phyloP scores from a whole-genome alignment of 2,113 vertebrate genomes.

The Tychaedon coryphoeus region DNA sequence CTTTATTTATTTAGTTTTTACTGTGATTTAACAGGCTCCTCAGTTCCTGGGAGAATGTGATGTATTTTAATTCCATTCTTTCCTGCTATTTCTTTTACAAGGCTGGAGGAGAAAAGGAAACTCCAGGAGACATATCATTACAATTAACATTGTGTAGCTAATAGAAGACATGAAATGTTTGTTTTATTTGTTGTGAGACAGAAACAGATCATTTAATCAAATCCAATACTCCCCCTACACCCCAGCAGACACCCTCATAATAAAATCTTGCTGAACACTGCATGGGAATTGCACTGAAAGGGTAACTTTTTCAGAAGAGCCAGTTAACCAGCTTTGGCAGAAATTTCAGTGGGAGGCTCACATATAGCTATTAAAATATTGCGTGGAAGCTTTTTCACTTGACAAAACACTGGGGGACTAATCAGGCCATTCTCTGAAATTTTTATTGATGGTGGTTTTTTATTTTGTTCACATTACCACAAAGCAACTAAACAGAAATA shows the following conservation, averaged over 20 bases:
- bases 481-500: constrained; percentile 3
- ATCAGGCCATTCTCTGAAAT: constrained; percentile 35
- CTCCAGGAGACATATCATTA: constrained; percentile 57
- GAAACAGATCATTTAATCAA: constrained; percentile 50
- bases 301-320: constrained; percentile 1
- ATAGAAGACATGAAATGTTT: constrained; percentile 66
- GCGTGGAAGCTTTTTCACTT: constrained; percentile 43
- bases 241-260: constrained; percentile 8
- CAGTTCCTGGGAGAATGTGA: constrained; percentile 56
- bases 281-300: not conserved
- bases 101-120: constrained; percentile 62
- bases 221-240: not conserved
- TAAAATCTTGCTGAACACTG: constrained; percentile 7
- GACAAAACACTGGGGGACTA: constrained; percentile 19
- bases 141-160: constrained; percentile 61
- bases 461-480: constrained; percentile 3
- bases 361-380: constrained; percentile 25
- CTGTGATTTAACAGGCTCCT: constrained; percentile 66
- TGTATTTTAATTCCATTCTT: constrained; percentile 66
- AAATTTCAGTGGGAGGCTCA: constrained; percentile 55
- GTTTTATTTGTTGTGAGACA: constrained; percentile 63
- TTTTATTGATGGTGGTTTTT: not conserved
- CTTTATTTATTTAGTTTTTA: constrained; percentile 75
- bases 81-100: constrained; percentile 70
- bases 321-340: constrained; percentile 19